Evolutionary conservation across 1,140 invertebrate genomes (phyloP), one percentile per base, ranked within the genome.

Genomic region (Mycetomoellerius zeteki): DNA sequence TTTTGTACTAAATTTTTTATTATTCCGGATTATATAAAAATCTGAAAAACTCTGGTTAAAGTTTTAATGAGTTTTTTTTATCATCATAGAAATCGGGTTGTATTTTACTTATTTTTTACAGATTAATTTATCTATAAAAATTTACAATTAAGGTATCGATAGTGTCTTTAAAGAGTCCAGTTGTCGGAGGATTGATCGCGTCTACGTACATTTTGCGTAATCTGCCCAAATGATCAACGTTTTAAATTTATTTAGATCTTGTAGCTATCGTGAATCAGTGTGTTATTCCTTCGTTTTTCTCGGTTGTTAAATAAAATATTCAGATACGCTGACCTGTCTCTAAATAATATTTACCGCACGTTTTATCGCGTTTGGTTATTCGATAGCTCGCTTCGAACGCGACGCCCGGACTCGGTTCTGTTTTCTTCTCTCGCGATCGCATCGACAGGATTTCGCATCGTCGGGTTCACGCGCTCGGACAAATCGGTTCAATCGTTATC

Each of bases 401-500:
- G 24, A 10, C 8, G 10, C 2, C 6, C 14, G 33, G 21, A n/a
- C 19, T 56, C 33, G 16, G 21, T 52, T 82, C 24, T 24, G 64
- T 47, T 58, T 50, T 43, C 43, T 43, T 4, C 24, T 21, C 58
- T 71, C 16, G 12, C 30, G 81, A 80, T 86, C 80, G 33, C 67
- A 27, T 75, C 33, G 71, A 47, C 60, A 27, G 81, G 30, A 60
- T 60, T 58, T 82, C 67, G n/a, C 43, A 50, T 50, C 54, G 24
- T 58, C 50, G 52, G 47, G 64, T 89, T 82, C 78, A 72, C 52
- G 58, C 73, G 85, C 72, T 37, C n/a, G 52, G 64, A 69, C 64
- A 86, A 86, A 89, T 87, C 86, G 58, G 30, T 50, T 33, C 33
- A 82, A 86, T 89, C 85, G 65, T 89, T 86, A 89, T 89, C 88